Evolutionary conservation across 2,888 invertebrate species (phyloP).

Genomic region (Eupithecia pulchellata): DNA sequence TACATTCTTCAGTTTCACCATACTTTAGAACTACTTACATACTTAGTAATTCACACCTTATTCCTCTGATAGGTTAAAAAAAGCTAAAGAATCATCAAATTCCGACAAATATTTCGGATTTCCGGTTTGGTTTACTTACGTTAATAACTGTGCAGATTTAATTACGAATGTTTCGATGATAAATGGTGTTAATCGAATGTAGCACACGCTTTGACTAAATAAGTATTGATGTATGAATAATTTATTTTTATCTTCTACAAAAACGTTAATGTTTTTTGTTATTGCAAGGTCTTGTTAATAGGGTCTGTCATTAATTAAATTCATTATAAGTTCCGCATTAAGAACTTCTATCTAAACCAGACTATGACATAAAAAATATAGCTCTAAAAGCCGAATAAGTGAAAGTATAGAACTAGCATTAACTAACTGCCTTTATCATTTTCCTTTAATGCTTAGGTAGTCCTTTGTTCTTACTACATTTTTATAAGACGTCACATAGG

Average conservation of each 20-base stretch:
- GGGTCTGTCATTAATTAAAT: conserved; percentile 31
- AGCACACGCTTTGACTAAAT: conserved; percentile 9
- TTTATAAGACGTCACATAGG: too few species aligned
- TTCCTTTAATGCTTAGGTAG: too few species aligned
- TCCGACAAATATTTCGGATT: neutral
- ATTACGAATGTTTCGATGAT: conserved; percentile 21
- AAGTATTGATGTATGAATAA: neutral
- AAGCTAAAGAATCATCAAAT: neutral
- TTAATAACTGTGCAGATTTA: conserved; percentile 12
- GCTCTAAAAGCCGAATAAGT: too few species aligned
- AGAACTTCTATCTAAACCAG: neutral
- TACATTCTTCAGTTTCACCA: neutral
- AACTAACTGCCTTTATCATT: too few species aligned
- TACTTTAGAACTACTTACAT: neutral
- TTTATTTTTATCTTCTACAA: conserved; percentile 26
- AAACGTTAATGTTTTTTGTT: conserved; percentile 31
- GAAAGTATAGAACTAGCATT: neutral
- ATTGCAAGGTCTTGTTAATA: conserved; percentile 27
- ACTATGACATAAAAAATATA: neutral
- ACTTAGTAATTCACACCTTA: neutral
- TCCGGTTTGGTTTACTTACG: conserved; percentile 2
- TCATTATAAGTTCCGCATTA: neutral
- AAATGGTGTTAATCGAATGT: conserved; percentile 2
- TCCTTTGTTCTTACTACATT: too few species aligned
- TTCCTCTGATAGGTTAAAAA: neutral